These are phyloP conservation scores for Agonopterix alstromeriana DNA, from an alignment of 2,888 invertebrate genomes.

Conservation along the genomic window DNA sequence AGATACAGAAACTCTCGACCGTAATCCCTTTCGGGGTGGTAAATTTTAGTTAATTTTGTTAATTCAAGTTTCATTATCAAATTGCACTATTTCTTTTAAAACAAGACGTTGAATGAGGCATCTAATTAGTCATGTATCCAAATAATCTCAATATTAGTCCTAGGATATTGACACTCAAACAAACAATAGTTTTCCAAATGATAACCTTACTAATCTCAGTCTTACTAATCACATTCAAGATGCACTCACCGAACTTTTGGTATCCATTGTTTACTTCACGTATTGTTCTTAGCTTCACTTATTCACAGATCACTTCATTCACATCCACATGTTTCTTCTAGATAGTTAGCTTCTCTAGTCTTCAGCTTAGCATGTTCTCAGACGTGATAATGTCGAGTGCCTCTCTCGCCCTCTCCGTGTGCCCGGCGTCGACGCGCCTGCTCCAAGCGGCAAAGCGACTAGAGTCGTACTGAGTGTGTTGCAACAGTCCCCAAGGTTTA, in stretches of 20 bases:
- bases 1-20: no score
- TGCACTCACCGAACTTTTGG: slow-evolving; percentile 63
- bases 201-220: no score
- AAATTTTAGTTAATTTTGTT: no score
- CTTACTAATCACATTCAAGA: no score
- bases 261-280: slow-evolving; percentile 63
- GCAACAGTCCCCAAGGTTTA: slow-evolving; percentile 70
- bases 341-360: slow-evolving; percentile 26
- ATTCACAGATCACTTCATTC: slow-evolving; percentile 71
- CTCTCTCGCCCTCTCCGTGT: slow-evolving; percentile 77
- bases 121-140: no score
- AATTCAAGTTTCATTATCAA: no score
- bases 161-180: no score
- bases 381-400: slow-evolving; percentile 29
- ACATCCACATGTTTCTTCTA: slow-evolving; percentile 65
- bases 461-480: slow-evolving; percentile 76
- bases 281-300: slow-evolving; percentile 43
- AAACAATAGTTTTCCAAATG: no score
- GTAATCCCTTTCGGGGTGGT: no score
- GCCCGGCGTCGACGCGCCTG: slow-evolving; percentile 69
- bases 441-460: slow-evolving; percentile 77
- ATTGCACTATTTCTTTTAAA: no score
- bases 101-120: no score
- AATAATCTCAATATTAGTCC: no score
- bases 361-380: slow-evolving; percentile 18